Conservation (phyloP, 1,140 invertebrate genomes). For the Archegozetes longisetosus region DNA sequence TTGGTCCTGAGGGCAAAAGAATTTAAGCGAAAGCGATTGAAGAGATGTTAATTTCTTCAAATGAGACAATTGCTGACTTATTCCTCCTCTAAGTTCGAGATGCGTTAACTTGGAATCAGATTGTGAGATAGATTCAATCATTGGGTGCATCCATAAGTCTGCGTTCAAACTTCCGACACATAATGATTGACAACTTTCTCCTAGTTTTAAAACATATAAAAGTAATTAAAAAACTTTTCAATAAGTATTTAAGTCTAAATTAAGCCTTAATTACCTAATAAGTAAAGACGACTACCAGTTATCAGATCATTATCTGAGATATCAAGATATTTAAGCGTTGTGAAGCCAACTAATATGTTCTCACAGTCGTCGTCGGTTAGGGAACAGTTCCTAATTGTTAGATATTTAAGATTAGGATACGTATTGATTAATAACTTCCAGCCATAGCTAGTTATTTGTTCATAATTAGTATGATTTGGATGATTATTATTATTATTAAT, state of each 20-base stretch:
- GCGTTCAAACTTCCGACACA: background rate
- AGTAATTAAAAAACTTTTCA: too few species aligned
- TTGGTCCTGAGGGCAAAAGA: background rate
- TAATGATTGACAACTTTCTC: background rate
- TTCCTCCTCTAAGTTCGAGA: background rate
- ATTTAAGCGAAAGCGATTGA: background rate
- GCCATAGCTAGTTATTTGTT: background rate
- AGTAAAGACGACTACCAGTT: background rate
- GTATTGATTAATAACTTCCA: background rate
- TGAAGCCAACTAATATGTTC: background rate
- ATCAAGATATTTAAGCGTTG: background rate
- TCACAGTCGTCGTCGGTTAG: background rate
- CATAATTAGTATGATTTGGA: background rate
- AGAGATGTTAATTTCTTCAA: background rate
- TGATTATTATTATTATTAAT: background rate
- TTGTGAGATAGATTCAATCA: background rate
- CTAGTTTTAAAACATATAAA: too few species aligned
- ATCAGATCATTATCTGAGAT: background rate
- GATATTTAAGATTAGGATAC: background rate
- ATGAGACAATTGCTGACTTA: background rate
- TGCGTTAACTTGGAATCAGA: background rate
- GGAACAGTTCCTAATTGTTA: background rate
- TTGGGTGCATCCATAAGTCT: background rate
- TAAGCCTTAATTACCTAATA: background rate
- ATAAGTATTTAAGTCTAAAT: background rate